Evolutionary conservation across 1,140 invertebrate species (phyloP).

Genomic region (Sipha flava): DNA sequence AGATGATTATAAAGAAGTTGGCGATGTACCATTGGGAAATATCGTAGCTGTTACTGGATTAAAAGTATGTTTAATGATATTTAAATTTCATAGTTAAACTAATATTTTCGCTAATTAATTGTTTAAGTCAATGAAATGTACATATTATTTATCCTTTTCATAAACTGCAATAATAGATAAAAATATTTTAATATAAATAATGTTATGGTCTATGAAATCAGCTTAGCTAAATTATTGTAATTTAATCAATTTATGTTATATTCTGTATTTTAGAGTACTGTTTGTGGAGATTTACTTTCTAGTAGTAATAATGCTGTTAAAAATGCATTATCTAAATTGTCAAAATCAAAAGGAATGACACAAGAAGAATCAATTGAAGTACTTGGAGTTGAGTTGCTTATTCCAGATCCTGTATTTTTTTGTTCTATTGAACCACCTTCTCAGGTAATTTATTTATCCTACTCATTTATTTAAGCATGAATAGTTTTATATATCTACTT

Average conservation of each 20-base stretch:
- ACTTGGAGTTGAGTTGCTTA: conserved; percentile 53
- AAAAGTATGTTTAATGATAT: conserved; percentile 50
- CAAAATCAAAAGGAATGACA: conserved; percentile 40
- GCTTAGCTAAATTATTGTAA: too few relatives aligned
- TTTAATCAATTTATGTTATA: too few relatives aligned
- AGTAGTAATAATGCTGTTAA: conserved; percentile 49
- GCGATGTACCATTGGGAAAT: conserved; percentile 62
- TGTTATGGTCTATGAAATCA: too few relatives aligned
- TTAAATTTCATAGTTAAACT: not conserved
- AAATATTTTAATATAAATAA: too few relatives aligned
- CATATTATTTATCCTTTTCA: too few relatives aligned
- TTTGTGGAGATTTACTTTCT: conserved; percentile 80
- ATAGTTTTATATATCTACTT: too few relatives aligned
- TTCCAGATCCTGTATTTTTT: conserved; percentile 93
- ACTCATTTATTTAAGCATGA: not conserved
- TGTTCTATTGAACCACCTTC: conserved; percentile 92
- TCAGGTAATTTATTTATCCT: conserved; percentile 41
- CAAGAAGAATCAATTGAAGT: conserved; percentile 42
- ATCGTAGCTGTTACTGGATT: conserved; percentile 84
- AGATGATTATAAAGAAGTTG: conserved; percentile 73
- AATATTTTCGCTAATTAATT: too few relatives aligned
- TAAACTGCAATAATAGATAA: too few relatives aligned
- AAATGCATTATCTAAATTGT: conserved; percentile 50
- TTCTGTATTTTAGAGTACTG: conserved; percentile 48
- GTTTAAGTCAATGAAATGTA: too few relatives aligned